Evolutionary conservation across 2,797 vertebrate species (phyloP).

Genomic region (Anguilla obscura): DNA sequence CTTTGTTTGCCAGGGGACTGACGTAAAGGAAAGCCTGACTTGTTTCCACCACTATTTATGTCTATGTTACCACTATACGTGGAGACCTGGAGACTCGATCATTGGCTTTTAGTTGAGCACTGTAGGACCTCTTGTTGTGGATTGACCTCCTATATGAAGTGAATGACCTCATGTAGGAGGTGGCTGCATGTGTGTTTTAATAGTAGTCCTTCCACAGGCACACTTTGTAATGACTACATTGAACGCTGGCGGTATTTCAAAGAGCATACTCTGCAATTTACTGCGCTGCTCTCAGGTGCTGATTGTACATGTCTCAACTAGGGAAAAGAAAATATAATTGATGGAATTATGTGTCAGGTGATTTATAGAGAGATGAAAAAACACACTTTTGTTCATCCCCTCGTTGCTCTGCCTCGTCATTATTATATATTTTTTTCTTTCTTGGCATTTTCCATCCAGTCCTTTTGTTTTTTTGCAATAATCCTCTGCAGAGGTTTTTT

Average conservation of each 20-base stretch:
- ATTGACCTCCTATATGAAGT: slow-evolving; percentile 11
- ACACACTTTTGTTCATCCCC: background rate
- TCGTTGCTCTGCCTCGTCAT: slow-evolving; percentile 27
- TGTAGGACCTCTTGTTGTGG: slow-evolving; percentile 2
- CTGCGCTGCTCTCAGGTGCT: slow-evolving; percentile 28
- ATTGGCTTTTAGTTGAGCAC: background rate
- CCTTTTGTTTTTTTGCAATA: background rate
- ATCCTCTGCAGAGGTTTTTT: background rate
- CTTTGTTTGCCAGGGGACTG: background rate
- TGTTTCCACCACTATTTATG: slow-evolving; percentile 3
- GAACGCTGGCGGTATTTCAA: slow-evolving; percentile 37
- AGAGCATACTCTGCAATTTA: slow-evolving; percentile 35
- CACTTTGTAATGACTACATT: slow-evolving; percentile 17
- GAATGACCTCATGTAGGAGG: slow-evolving; percentile 19
- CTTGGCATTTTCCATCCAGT: slow-evolving; percentile 10
- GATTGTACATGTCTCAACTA: slow-evolving; percentile 39
- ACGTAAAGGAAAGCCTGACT: slow-evolving; percentile 5
- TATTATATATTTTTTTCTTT: slow-evolving; percentile 3
- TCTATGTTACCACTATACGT: background rate
- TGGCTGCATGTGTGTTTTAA: slow-evolving; percentile 30
- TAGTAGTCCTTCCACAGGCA: slow-evolving; percentile 29
- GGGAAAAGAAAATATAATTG: slow-evolving; percentile 38
- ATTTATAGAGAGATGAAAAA: slow-evolving; percentile 36
- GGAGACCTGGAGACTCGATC: background rate
- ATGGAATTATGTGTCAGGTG: slow-evolving; percentile 39